A percentile compares a stretch with the other conserved stretches of the same genome.
These are phyloP conservation scores for Nibea albiflora DNA, from an alignment of 2,113 vertebrate genomes.

Conservation along the genomic window DNA sequence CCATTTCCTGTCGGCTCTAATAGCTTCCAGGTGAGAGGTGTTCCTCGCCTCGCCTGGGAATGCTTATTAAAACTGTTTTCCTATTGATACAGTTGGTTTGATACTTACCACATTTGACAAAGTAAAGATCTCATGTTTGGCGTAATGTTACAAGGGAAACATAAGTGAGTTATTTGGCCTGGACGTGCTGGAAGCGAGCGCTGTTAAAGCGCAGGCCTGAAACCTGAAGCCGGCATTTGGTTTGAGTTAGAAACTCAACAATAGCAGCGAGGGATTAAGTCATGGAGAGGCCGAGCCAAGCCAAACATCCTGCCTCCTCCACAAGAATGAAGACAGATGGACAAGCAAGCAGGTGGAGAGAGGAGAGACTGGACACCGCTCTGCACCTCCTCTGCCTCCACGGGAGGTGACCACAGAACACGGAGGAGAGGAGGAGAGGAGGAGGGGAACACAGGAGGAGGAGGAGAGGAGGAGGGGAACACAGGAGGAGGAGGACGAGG, in stretches of 20 bases:
- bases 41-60: constrained; percentile 74
- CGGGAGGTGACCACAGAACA: constrained; percentile 52
- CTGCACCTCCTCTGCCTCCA: constrained; percentile 41
- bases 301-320: constrained; percentile 84
- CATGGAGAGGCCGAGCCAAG: constrained; percentile 80
- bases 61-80: constrained; percentile 84
- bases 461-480: too few species aligned
- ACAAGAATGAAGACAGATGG: constrained; percentile 80
- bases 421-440: too few species aligned
- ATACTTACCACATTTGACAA: constrained; percentile 83
- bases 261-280: constrained; percentile 85
- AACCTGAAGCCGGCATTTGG: constrained; percentile 80
- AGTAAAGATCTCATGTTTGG: constrained; percentile 86
- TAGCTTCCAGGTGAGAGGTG: constrained; percentile 84
- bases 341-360: constrained; percentile 84
- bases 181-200: constrained; percentile 75
- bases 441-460: too few species aligned
- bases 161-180: constrained; percentile 81
- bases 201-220: constrained; percentile 80
- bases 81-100: constrained; percentile 83
- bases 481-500: too few species aligned
- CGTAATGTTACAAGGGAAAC: constrained; percentile 83
- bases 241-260: constrained; percentile 85
- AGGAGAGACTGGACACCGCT: constrained; percentile 12
- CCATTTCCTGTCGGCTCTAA: constrained; percentile 81